Evolutionary conservation across 2,113 vertebrate genomes (phyloP).

Genomic region (Etheostoma spectabile): DNA sequence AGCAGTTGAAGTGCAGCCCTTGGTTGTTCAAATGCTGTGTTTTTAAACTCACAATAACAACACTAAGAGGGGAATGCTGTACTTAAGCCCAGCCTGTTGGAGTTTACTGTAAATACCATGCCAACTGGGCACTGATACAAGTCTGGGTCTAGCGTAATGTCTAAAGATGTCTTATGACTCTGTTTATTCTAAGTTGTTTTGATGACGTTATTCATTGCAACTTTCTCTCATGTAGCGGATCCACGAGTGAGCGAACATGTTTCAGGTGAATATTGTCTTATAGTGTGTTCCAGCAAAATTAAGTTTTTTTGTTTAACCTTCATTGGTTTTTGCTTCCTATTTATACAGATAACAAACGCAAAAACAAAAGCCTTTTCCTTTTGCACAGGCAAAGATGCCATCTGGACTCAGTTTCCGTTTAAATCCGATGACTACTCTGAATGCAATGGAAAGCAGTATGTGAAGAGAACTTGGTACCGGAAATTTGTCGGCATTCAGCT

Average conservation of each 20-base stretch:
- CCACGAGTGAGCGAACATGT: constrained; percentile 93
- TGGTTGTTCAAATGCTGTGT: constrained; percentile 7
- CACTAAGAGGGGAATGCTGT: constrained; percentile 18
- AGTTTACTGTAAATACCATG: not conserved
- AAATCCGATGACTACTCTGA: constrained; percentile 92
- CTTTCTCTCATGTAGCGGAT: constrained; percentile 86
- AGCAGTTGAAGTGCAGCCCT: constrained; percentile 6
- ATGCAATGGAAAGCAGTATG: constrained; percentile 93
- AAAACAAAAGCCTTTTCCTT: not conserved
- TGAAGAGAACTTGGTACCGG: constrained; percentile 99
- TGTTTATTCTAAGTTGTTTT: constrained; percentile 2
- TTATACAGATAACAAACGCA: not conserved
- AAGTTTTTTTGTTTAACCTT: not conserved
- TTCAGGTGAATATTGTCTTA: constrained; percentile 86
- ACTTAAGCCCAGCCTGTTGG: constrained; percentile 20
- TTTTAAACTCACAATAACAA: constrained; percentile 34
- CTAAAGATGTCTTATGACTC: constrained; percentile 1
- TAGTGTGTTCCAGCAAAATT: constrained; percentile 26
- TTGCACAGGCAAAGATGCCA: constrained; percentile 92
- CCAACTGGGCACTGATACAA: constrained; percentile 32
- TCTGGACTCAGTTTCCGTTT: constrained; percentile 97
- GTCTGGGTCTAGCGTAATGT: constrained; percentile 8
- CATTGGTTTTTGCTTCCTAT: not conserved
- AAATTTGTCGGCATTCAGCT: constrained; percentile 98
- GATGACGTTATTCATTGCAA: constrained; percentile 24